Percentiles rank a stretch among this genome's conserved stretches.
Conservation (phyloP, 37 sponge, comb jelly and placozoan genomes). For the Petrosia ficiformis region DNA sequence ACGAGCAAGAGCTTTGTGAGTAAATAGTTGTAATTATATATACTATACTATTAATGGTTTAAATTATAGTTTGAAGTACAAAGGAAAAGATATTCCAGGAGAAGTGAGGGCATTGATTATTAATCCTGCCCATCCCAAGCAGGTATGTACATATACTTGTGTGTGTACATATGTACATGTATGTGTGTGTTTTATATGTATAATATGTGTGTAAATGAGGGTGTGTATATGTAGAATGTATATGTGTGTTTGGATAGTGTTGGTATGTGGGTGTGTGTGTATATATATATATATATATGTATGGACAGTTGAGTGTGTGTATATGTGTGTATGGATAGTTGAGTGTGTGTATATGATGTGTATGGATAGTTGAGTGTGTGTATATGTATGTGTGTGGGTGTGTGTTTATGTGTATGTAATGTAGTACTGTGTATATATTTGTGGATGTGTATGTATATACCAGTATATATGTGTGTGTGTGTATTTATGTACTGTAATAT, state of each 20-base stretch:
- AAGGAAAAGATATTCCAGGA: constrained; percentile 73
- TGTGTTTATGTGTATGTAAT: not conserved
- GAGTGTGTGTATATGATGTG: too few species aligned
- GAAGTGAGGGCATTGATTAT: constrained; percentile 64
- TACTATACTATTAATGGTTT: not conserved
- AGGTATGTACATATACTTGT: too few species aligned
- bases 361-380: too few species aligned
- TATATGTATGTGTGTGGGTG: not conserved
- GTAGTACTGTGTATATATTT: not conserved
- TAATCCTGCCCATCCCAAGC: constrained; percentile 67
- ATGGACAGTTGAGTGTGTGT: too few species aligned
- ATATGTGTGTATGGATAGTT: too few species aligned
- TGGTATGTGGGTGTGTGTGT: too few species aligned
- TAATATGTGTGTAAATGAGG: not conserved
- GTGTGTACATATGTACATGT: not conserved
- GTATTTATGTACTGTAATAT: too few species aligned
- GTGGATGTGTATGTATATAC: not conserved
- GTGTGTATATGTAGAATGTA: not conserved
- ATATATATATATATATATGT: too few species aligned
- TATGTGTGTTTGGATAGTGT: too few species aligned
- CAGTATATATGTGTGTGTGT: not conserved
- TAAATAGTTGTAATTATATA: not conserved
- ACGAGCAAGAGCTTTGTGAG: constrained; percentile 47
- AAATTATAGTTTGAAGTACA: constrained; percentile 36
- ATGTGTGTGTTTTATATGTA: not conserved